Base-by-base conservation (phyloP, 2,888 invertebrate species). In the Acronicta leporina region DNA sequence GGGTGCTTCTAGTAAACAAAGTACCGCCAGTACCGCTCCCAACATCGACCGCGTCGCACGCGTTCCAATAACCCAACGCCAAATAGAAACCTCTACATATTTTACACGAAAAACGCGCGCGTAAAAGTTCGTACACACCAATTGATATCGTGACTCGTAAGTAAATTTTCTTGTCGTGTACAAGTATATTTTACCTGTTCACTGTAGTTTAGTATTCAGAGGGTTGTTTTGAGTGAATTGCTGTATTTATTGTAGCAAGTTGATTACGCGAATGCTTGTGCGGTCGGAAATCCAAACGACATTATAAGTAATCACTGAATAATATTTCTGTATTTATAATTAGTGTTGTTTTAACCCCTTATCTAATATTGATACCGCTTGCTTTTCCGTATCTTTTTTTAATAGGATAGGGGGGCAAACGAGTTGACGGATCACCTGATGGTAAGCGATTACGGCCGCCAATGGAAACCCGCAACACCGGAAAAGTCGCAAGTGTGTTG, bases 21-120 rank as follows among this genome's bases (percentile, higher is more conserved):
- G 53, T 60, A 63, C 57, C 16, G 38, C 56, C 83, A 84, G 84
- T 82, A 64, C 54, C 62, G 65, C 50, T 62, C 57, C 65, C 54
- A 64, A 54, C 63, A 75, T 66, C 69, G 76, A 30, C 56, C 77
- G 75, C 16, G 61, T 5, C 68, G 74, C 77, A 75, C 84, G 84
- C 66, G 74, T 73, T 40, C 35, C 35, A 43, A 51, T 64, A 60
- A 79, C 74, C 47, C 45, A 63, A 76, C 73, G 58, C 60, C 46
- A 45, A 65, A 49, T 54, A 53, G 35, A 68, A 35, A 61, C 57
- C 64, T 56, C 58, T 59, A 61, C 51, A 66, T 33, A 62, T 73
- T 68, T 53, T 40, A 69, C 49, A 67, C 64, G 73, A 53, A 53
- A 75, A 77, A 64, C 75, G 70, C 78, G 76, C 76, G 80, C 76